phyloP scores from a whole-genome alignment of 2,797 vertebrate species.

The Peromyscus attwateri region DNA sequence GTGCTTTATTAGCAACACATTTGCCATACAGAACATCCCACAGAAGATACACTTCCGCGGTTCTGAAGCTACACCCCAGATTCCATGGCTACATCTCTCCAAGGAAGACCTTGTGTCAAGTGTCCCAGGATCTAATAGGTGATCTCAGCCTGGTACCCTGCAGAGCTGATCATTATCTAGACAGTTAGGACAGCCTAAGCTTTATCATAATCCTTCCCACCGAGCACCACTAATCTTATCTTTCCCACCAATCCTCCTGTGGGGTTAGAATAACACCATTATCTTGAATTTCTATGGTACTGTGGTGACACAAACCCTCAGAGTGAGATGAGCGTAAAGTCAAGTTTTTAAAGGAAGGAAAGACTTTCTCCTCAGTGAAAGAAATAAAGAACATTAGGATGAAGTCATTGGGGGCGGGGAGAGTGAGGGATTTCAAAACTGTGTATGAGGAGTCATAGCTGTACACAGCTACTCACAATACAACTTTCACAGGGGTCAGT shows the following conservation, averaged over 20 bases:
- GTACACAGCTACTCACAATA: background rate
- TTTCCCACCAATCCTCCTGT: constrained; percentile 32
- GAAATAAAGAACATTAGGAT: background rate
- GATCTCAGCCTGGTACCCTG: background rate
- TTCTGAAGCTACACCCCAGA: background rate
- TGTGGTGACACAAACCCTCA: constrained; percentile 10
- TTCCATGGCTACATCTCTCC: background rate
- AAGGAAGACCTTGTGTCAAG: constrained; percentile 6
- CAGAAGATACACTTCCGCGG: background rate
- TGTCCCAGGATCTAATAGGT: constrained; percentile 30
- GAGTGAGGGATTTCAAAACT: background rate
- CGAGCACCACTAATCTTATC: constrained; percentile 14
- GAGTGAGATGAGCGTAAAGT: background rate
- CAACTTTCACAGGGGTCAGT: background rate
- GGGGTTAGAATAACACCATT: constrained; percentile 13
- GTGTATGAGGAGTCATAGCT: background rate
- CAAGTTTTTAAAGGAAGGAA: background rate
- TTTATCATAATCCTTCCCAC: constrained; percentile 65
- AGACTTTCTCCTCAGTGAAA: background rate
- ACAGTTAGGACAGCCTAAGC: constrained; percentile 12
- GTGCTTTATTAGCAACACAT: too few relatives aligned
- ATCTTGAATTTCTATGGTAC: constrained; percentile 32
- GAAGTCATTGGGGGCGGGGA: background rate
- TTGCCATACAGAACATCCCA: too few relatives aligned
- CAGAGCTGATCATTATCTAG: constrained; percentile 25